A percentile compares a stretch with the other conserved stretches of the same genome.
phyloP scores from a whole-genome alignment of 2,797 vertebrate species.

The Prionace glauca region DNA sequence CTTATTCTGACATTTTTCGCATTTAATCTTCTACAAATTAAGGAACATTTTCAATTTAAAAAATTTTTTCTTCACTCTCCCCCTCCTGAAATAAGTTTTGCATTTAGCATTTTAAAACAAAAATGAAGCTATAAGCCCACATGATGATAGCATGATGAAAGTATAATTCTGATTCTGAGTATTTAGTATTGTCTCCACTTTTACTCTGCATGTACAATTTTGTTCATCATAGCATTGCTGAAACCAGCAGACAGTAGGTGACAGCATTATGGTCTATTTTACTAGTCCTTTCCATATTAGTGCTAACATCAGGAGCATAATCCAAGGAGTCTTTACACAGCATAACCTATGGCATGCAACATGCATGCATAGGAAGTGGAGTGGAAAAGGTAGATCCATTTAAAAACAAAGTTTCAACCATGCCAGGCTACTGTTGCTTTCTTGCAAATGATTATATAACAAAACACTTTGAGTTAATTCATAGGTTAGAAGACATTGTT shows the following conservation, averaged over 20 bases:
- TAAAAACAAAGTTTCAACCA: background rate
- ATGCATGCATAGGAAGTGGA: background rate
- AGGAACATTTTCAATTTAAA: background rate
- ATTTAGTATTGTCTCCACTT: background rate
- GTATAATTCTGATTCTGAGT: background rate
- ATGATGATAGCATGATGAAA: background rate
- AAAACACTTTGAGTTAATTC: background rate
- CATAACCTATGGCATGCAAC: background rate
- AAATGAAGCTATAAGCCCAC: background rate
- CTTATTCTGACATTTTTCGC: background rate
- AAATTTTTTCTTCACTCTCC: background rate
- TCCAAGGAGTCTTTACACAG: background rate
- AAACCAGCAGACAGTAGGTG: background rate
- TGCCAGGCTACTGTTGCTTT: background rate
- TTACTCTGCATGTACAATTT: no score
- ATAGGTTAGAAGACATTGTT: background rate
- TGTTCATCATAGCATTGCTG: background rate
- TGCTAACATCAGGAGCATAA: background rate
- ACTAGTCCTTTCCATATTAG: background rate
- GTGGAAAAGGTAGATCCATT: background rate
- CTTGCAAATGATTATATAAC: background rate
- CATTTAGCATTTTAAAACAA: background rate
- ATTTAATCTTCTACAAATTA: background rate
- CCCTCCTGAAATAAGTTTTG: no score
- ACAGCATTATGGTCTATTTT: background rate